Conservation (phyloP, 2,888 invertebrate genomes). For the Drosophila paranaensis region DNA sequence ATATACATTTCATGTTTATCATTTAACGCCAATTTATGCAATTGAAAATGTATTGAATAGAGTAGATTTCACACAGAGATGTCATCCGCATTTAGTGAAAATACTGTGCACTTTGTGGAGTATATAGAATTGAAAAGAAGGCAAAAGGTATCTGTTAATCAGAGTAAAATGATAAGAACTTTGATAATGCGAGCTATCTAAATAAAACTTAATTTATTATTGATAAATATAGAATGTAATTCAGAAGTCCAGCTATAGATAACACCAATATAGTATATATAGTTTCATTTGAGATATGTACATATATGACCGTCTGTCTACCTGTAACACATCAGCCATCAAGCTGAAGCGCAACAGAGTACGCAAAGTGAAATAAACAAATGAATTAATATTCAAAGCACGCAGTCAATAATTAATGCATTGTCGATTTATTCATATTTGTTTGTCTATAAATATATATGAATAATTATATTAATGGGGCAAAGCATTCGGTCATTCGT, state of each 20-base stretch:
- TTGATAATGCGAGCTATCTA: too few relatives aligned
- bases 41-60: slow-evolving; percentile 25
- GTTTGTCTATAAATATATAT: neutral
- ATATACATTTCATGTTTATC: slow-evolving; percentile 63
- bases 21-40: slow-evolving; percentile 59
- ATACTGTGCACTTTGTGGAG: too few relatives aligned
- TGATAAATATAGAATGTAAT: too few relatives aligned
- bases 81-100: neutral
- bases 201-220: too few relatives aligned
- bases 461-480: neutral
- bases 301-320: too few relatives aligned
- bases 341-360: neutral
- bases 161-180: too few relatives aligned
- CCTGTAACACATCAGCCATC: neutral
- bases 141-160: too few relatives aligned
- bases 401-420: neutral
- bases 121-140: too few relatives aligned
- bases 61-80: neutral
- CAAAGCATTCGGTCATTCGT: neutral
- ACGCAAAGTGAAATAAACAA: slow-evolving; percentile 28
- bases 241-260: neutral
- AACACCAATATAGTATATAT: too few relatives aligned
- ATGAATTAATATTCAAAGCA: neutral
- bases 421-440: neutral
- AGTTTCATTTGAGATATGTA: too few relatives aligned